Base-by-base conservation (phyloP, 1,140 invertebrate species). In the Temnothorax longispinosus region DNA sequence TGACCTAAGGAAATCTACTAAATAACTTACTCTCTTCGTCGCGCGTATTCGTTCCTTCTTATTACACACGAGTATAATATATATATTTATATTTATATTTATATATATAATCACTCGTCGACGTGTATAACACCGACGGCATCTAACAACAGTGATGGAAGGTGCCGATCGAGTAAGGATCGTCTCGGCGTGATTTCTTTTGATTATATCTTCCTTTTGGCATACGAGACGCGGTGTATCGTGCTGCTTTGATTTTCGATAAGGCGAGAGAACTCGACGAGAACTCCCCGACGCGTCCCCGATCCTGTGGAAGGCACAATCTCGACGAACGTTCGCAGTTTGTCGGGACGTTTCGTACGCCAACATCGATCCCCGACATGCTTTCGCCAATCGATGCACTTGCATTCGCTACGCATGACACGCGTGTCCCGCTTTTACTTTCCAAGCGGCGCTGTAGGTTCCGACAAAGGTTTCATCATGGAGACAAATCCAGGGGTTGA, bases 1-100 rank as follows among this genome's bases (percentile, higher is more conserved):
- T 81, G 78, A 71, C 56, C 76, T 93, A 92, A 90, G 77, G 88
- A 91, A 27, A 89, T 93, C 93, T 94, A 93, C 93, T 93, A 94
- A 92, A 94, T 93, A 91, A 94, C 90, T 93, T 91, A 86, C 85
- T 88, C 78, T 77, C 72, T 90, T 91, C 77, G 47, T 88, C 81
- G 60, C 76, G 81, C 88, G 62, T 65, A 71, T 87, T 82, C 86
- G 41, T 89, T 89, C 56, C 32, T 87, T 58, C 78, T 32, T 88
- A 89, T 89, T 75, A 87, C 75, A 88, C 56, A 76, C 85, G 64
- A 77, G 71, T 87, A 89, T 67, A 60, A 84, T 90, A 77, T 77
- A 64, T 90, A 91, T 77, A 78, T 77, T 75, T 87, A 41, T 71
- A 89, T 78, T 84, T 87, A 86, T 88, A 91, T 88, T 85, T 90